Conservation (phyloP, 2,113 vertebrate species). For the Verasper variegatus region DNA sequence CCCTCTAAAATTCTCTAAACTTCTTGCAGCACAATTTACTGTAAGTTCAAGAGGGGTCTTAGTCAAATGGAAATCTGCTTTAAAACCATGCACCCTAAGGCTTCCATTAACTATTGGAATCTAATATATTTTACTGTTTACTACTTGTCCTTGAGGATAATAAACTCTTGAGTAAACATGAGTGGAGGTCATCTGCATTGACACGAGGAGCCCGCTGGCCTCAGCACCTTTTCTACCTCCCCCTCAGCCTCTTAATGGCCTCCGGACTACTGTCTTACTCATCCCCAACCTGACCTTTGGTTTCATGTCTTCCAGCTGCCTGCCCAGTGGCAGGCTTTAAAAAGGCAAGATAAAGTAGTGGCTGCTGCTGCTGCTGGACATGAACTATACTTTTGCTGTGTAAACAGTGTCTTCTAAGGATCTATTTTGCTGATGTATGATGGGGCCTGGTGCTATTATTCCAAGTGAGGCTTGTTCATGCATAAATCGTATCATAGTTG, state of each 20-base stretch:
- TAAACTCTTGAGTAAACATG: slow-evolving; percentile 18
- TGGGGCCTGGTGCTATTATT: not conserved
- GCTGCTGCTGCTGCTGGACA: slow-evolving; percentile 6
- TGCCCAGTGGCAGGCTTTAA: slow-evolving; percentile 47
- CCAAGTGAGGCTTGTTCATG: no score
- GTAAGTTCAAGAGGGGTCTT: no score
- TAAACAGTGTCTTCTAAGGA: not conserved
- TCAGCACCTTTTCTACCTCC: slow-evolving; percentile 17
- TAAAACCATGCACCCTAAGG: no score
- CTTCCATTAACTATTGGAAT: no score
- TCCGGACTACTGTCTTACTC: slow-evolving; percentile 43
- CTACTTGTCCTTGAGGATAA: slow-evolving; percentile 1
- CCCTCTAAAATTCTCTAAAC: no score
- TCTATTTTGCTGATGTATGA: not conserved
- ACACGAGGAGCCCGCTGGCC: slow-evolving; percentile 30
- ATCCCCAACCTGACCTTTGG: slow-evolving; percentile 60
- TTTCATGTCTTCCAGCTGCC: slow-evolving; percentile 57
- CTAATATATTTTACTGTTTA: not conserved
- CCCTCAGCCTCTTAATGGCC: slow-evolving; percentile 35
- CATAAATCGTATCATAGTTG: no score
- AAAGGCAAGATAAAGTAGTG: slow-evolving; percentile 40
- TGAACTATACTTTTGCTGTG: slow-evolving; percentile 35
- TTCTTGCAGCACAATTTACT: no score
- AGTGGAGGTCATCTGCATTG: slow-evolving; percentile 30
- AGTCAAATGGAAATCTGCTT: no score